Evolutionary conservation across 2,888 invertebrate genomes (phyloP), one percentile per base, ranked within the genome.

Genomic region (Strigamia maritima): DNA sequence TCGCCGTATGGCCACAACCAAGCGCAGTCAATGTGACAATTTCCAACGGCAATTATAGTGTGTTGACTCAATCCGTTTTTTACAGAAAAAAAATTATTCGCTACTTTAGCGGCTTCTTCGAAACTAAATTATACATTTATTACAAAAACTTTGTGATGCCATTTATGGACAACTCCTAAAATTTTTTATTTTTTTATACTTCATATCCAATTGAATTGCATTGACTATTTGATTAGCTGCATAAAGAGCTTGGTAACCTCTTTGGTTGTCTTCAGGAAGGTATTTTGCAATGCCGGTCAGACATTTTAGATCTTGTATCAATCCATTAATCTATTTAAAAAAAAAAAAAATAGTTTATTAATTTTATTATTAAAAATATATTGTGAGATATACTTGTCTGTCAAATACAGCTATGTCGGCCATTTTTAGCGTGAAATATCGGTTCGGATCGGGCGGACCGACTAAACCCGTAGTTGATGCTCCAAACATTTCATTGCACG

Each of bases 1-100:
- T 89, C 89, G 44, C 84, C 86, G 83, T 87, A 88, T 0, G 87
- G 86, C 89, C 89, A 89, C 78, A 89, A 82, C 89, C 89, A 89
- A 0, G 88, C 89, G 19, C 85, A 84, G 82, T 88, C 88, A 80
- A 89, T 88, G 82, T 89, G 89, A 81, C 88, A 87, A 83, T 87
- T 86, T 44, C 88, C 88, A 82, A 89, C 85, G 8, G 87, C 87
- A 82, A 86, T 84, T 26, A 87, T 81, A 2, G 83, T 84, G 81
- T 87, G 87, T 35, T 86, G 86, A 49, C 84, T 84, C 7, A 83
- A 83, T 12, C 88, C 87, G 83, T 87, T 87, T 35, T 82, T 83
- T 81, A 87, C 85, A 4, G 82, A 80, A 78, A 88, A 86, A 82
- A 87, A 87, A n/a, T 82, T 82, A 28, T 84, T 81, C 7, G 87